Evolutionary conservation across 2,113 vertebrate genomes (phyloP).

Genomic region (Oryzias melastigma): DNA sequence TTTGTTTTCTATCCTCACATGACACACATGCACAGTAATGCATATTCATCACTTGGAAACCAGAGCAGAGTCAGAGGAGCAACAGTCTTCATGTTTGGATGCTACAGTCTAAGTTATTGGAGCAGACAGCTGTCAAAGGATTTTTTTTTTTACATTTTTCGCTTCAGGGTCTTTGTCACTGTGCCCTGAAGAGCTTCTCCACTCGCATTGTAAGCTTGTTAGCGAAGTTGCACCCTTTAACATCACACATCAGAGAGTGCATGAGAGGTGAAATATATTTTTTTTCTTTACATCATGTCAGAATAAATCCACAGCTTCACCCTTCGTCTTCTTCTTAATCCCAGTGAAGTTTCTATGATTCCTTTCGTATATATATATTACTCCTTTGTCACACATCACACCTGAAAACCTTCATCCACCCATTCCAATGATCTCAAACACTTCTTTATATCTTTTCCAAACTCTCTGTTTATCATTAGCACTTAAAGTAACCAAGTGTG

Average conservation of each 20-base stretch:
- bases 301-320: neutral
- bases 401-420: no score
- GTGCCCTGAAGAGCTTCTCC: constrained; percentile 12
- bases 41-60: constrained; percentile 18
- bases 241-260: constrained; percentile 7
- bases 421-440: no score
- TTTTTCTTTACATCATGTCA: constrained; percentile 17
- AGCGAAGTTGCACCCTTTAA: neutral
- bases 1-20: constrained; percentile 7
- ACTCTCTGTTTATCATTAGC: no score
- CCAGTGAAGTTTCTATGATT: no score
- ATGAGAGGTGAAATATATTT: constrained; percentile 23
- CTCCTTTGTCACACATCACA: no score
- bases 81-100: neutral
- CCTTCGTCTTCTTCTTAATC: neutral
- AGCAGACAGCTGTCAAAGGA: constrained; percentile 18
- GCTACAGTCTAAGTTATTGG: constrained; percentile 17
- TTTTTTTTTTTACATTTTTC: constrained; percentile 4
- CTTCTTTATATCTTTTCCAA: no score
- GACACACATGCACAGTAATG: neutral
- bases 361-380: no score
- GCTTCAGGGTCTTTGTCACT: constrained; percentile 4
- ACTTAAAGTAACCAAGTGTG: no score
- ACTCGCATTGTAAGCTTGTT: constrained; percentile 12
- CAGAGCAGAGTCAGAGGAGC: constrained; percentile 1